A percentile compares a stretch with the other conserved stretches of the same genome.
These are phyloP conservation scores for Hedya salicella DNA, from an alignment of 2,888 invertebrate species.

Conservation along the genomic window DNA sequence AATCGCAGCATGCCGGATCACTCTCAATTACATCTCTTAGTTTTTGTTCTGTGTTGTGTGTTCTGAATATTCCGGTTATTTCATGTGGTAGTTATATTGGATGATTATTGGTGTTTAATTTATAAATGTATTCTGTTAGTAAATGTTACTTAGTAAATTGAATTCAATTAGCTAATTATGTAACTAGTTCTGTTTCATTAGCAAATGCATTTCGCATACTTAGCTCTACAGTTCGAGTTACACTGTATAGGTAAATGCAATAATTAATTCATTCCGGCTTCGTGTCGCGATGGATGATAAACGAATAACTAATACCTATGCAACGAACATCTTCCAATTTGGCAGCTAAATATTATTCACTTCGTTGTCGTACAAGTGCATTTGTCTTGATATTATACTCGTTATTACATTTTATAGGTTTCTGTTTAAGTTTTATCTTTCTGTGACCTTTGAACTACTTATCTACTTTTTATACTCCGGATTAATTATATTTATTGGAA, in stretches of 20 bases:
- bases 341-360: background rate
- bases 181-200: constrained; percentile 13
- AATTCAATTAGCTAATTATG: constrained; percentile 25
- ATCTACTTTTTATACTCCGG: too few species aligned
- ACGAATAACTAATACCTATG: background rate
- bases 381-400: background rate
- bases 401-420: too few species aligned
- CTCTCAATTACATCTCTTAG: constrained; percentile 21
- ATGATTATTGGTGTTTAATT: constrained; percentile 3
- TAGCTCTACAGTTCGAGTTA: background rate
- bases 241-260: constrained; percentile 13
- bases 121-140: background rate
- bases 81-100: constrained; percentile 24
- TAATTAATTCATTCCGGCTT: constrained; percentile 12
- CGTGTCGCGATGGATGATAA: background rate
- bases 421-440: too few species aligned
- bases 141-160: constrained; percentile 13
- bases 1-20: constrained; percentile 26
- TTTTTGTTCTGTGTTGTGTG: constrained; percentile 36
- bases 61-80: constrained; percentile 23
- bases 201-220: constrained; percentile 17
- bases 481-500: background rate
- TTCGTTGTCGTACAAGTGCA: background rate
- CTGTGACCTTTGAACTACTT: too few species aligned
- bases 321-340: background rate